Evolutionary conservation across 2,888 invertebrate genomes (phyloP).

Genomic region (Exephanes ischioxanthus): DNA sequence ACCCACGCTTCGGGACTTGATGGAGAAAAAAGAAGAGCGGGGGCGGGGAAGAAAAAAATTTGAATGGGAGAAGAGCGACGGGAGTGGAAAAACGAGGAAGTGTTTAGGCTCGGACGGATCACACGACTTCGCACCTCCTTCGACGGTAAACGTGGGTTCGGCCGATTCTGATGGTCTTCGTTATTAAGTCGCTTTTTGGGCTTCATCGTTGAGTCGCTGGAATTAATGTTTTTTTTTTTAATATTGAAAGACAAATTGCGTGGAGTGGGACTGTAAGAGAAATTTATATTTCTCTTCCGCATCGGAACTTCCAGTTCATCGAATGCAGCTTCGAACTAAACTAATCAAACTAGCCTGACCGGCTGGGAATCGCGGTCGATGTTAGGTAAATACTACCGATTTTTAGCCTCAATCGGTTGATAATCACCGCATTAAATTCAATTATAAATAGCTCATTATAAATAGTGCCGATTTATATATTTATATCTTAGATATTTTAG

Average conservation of each 20-base stretch:
- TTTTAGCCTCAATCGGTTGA: too few species aligned
- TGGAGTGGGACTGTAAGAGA: too few species aligned
- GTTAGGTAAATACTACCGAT: too few species aligned
- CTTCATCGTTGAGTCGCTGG: too few species aligned
- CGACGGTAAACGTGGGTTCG: not conserved
- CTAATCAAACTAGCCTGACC: not conserved
- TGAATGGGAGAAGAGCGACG: not conserved
- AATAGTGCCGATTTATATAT: too few species aligned
- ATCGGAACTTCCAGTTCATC: not conserved
- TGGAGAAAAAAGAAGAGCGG: conserved; percentile 8
- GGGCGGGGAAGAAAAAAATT: not conserved
- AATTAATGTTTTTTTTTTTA: too few species aligned
- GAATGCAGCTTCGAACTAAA: not conserved
- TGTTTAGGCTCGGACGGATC: not conserved
- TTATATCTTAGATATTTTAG: too few species aligned
- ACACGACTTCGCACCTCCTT: not conserved
- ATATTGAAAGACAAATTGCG: too few species aligned
- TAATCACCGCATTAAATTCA: not conserved
- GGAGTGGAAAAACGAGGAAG: not conserved
- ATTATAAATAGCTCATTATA: not conserved
- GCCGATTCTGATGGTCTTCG: not conserved
- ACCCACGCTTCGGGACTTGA: conserved; percentile 48
- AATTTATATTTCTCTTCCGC: too few species aligned
- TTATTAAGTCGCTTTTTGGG: not conserved
- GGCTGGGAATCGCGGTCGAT: not conserved